A percentile compares a stretch with the other conserved stretches of the same genome.
Evolutionary conservation across 2,888 invertebrate genomes (phyloP).

Genomic region (Graphium colonna): DNA sequence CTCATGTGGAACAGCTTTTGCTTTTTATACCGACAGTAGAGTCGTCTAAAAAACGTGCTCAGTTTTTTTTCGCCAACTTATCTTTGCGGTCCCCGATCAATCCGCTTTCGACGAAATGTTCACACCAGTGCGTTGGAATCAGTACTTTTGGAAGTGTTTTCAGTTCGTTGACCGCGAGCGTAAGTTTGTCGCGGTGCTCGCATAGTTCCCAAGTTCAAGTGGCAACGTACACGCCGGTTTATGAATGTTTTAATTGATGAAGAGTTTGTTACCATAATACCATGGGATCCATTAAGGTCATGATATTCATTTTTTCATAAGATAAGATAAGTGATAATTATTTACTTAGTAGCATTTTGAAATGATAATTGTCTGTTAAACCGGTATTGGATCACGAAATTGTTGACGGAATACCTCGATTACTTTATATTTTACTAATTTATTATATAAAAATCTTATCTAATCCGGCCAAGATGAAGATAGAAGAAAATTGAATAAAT

Average conservation of each 20-base stretch:
- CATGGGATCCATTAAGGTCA: conserved; percentile 3
- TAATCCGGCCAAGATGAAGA: too few species aligned
- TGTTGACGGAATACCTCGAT: too few species aligned
- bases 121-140: conserved; percentile 29
- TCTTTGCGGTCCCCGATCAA: conserved; percentile 26
- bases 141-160: conserved; percentile 6
- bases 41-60: conserved; percentile 66
- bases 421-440: too few species aligned
- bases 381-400: too few species aligned
- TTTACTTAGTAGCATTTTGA: too few species aligned
- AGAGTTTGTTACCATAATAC: conserved; percentile 37
- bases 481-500: too few species aligned
- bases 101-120: conserved; percentile 2
- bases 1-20: conserved; percentile 45
- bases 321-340: neutral
- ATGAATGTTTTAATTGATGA: conserved; percentile 41
- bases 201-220: conserved; percentile 52
- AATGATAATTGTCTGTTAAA: too few species aligned
- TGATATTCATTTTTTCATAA: conserved; percentile 1
- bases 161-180: neutral
- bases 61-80: conserved; percentile 39
- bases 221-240: conserved; percentile 34
- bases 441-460: too few species aligned
- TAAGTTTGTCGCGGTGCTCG: conserved; percentile 45
- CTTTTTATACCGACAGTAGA: conserved; percentile 68